A percentile compares a stretch with the other conserved stretches of the same genome.
phyloP scores from a whole-genome alignment of 2,888 invertebrate genomes.

The Plagodis dolabraria region DNA sequence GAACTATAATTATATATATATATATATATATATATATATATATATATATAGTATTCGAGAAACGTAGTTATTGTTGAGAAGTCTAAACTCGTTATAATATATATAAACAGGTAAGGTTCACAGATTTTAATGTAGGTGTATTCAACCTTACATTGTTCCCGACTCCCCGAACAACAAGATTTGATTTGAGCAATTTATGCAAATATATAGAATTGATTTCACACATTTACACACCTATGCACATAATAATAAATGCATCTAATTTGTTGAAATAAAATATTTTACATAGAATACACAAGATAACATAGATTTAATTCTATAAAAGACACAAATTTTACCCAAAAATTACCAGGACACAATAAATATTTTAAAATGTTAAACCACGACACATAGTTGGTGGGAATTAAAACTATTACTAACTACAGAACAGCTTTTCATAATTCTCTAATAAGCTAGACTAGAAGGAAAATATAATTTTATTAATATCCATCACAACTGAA shows the following conservation, averaged over 20 bases:
- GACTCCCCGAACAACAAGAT: conserved; percentile 25
- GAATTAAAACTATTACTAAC: conserved; percentile 32
- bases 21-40: too few species aligned
- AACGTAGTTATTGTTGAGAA: too few species aligned
- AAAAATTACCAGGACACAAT: conserved; percentile 29
- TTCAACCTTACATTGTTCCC: conserved; percentile 30
- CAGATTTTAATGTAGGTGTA: conserved; percentile 1
- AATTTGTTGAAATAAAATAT: conserved; percentile 21
- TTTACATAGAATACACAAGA: conserved; percentile 22
- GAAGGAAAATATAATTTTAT: conserved; percentile 28
- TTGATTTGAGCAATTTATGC: conserved; percentile 38
- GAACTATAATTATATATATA: too few species aligned
- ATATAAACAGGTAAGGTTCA: too few species aligned
- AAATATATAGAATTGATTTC: conserved; percentile 27
- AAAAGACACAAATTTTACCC: conserved; percentile 18
- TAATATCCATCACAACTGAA: neutral
- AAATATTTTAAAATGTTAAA: conserved; percentile 26
- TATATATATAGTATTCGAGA: too few species aligned
- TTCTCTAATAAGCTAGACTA: conserved; percentile 33
- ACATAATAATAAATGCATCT: conserved; percentile 16
- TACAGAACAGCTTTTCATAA: conserved; percentile 31
- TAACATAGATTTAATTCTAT: conserved; percentile 14
- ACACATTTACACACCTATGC: conserved; percentile 20
- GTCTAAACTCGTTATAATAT: too few species aligned
- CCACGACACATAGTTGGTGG: conserved; percentile 32